Evolutionary conservation across 1,140 invertebrate species (phyloP).

Genomic region (Neodiprion fabricii): DNA sequence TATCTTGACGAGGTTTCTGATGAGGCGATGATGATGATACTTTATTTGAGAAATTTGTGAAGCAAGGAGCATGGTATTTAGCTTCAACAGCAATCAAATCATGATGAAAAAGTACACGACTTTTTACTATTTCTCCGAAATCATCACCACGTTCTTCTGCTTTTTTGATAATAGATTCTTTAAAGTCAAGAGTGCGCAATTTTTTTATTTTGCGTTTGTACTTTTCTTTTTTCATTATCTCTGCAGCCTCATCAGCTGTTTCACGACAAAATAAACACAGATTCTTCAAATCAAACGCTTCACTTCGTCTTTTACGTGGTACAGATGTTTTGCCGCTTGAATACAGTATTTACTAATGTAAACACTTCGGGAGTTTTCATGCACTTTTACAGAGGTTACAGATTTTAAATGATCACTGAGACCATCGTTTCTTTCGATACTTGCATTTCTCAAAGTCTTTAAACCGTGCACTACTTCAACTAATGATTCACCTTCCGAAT

Average conservation of each 20-base stretch:
- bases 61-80: conserved; percentile 46
- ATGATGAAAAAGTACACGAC: conserved; percentile 42
- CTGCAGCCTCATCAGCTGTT: conserved; percentile 38
- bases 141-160: conserved; percentile 35
- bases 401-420: conserved; percentile 21
- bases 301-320: conserved; percentile 44
- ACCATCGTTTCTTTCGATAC: conserved; percentile 26
- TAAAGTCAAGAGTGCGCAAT: conserved; percentile 36
- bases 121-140: conserved; percentile 31
- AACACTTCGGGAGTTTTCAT: conserved; percentile 33
- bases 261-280: conserved; percentile 32
- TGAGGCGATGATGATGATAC: conserved; percentile 28
- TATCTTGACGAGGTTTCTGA: neutral
- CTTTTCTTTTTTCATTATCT: conserved; percentile 42
- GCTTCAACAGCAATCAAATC: conserved; percentile 47
- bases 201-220: conserved; percentile 44
- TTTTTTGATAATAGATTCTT: conserved; percentile 27
- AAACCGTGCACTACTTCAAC: neutral
- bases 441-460: no score
- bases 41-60: conserved; percentile 44
- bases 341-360: conserved; percentile 36
- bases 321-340: conserved; percentile 30
- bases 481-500: no score
- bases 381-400: conserved; percentile 29
- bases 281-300: conserved; percentile 32